phyloP scores from a whole-genome alignment of 2,888 invertebrate genomes.

The Mongoloraphidia duomilia region DNA sequence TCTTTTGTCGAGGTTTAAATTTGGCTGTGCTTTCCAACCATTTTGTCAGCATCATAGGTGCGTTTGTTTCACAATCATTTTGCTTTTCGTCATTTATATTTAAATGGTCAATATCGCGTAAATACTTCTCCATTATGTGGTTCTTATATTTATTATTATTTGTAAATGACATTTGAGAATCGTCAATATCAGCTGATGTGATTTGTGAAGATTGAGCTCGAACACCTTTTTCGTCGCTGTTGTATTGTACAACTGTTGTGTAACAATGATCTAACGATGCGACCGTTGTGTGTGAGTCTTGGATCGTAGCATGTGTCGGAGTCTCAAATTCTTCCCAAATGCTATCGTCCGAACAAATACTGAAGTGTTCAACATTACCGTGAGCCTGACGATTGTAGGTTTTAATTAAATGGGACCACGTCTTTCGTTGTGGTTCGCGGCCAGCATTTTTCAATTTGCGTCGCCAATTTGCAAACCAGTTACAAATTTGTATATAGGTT shows the following conservation, averaged over 20 bases:
- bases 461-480: conserved; percentile 77
- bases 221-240: conserved; percentile 8
- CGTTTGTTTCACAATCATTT: conserved; percentile 19
- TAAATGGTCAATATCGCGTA: conserved; percentile 26
- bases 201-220: conserved; percentile 28
- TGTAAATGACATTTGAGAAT: conserved; percentile 24
- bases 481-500: conserved; percentile 64
- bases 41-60: conserved; percentile 50
- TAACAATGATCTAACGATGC: conserved; percentile 24
- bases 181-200: conserved; percentile 29
- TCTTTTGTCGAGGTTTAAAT: conserved; percentile 56
- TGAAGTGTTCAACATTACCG: conserved; percentile 67
- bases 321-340: conserved; percentile 59
- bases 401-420: conserved; percentile 60
- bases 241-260: conserved; percentile 14
- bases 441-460: conserved; percentile 64
- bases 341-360: conserved; percentile 63
- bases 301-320: conserved; percentile 7
- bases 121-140: conserved; percentile 44
- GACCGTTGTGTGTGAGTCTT: conserved; percentile 3
- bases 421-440: conserved; percentile 48
- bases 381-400: conserved; percentile 59
- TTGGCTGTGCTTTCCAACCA: conserved; percentile 64
- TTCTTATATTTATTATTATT: conserved; percentile 36
- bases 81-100: conserved; percentile 15